Percentiles rank a stretch among this genome's conserved stretches.
Conservation (phyloP, 2,888 invertebrate genomes). For the Epinotia bilunana region DNA sequence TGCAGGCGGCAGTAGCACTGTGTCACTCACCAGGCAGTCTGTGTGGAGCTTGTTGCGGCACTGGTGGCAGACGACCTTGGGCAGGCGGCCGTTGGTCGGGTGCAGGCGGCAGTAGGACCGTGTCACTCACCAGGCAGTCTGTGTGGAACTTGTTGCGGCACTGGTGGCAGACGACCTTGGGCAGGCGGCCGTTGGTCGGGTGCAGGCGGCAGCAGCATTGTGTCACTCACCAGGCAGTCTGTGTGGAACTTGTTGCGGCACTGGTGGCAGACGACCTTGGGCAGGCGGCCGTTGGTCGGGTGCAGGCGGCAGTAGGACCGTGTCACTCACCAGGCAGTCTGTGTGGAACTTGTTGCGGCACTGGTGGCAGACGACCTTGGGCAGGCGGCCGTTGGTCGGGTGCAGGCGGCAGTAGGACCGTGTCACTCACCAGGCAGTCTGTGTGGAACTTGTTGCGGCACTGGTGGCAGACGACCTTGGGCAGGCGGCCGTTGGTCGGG, state of each 20-base stretch:
- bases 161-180: constrained; percentile 74
- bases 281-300: no score
- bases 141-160: no score
- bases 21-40: no score
- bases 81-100: constrained; percentile 88
- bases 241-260: no score
- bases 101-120: constrained; percentile 86
- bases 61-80: constrained; percentile 74
- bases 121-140: no score
- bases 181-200: constrained; percentile 88
- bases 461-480: constrained; percentile 74
- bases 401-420: constrained; percentile 95
- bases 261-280: no score
- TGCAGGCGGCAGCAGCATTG: constrained; percentile 86
- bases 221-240: no score
- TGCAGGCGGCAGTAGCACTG: constrained; percentile 86
- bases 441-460: no score
- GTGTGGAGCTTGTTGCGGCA: no score
- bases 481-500: constrained; percentile 88
- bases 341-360: constrained; percentile 98
- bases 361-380: constrained; percentile 92
- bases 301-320: no score
- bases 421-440: no score
- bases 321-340: constrained; percentile 91
- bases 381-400: constrained; percentile 92